These are phyloP conservation scores for Mirounga angustirostris DNA, from an alignment of 2,113 vertebrate species.

Conservation along the genomic window DNA sequence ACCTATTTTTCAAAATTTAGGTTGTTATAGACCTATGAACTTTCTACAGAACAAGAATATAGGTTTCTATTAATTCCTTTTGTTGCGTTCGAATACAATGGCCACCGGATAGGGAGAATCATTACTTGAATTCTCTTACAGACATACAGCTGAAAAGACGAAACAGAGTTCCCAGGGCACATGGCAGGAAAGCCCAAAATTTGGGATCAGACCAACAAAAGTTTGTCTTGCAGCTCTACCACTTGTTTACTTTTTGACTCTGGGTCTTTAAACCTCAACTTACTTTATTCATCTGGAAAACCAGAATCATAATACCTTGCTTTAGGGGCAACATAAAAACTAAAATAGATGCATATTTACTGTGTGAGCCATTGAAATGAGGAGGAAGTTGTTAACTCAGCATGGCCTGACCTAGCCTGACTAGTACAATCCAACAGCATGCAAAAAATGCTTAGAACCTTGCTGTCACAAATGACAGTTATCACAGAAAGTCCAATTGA, in stretches of 20 bases:
- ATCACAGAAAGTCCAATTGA: background rate
- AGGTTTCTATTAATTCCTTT: slow-evolving; percentile 31
- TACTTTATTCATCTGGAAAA: slow-evolving; percentile 27
- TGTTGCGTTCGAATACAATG: background rate
- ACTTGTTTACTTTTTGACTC: background rate
- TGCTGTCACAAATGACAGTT: background rate
- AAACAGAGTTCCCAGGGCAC: background rate
- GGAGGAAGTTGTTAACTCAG: background rate
- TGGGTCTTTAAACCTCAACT: slow-evolving; percentile 10
- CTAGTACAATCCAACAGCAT: background rate
- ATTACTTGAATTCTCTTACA: background rate
- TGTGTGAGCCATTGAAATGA: slow-evolving; percentile 25
- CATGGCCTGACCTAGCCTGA: background rate
- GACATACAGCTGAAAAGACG: background rate
- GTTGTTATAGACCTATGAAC: background rate
- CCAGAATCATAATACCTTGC: background rate
- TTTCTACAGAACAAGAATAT: slow-evolving; percentile 48
- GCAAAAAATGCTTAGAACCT: background rate
- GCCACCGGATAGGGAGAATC: background rate
- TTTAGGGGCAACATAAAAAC: background rate
- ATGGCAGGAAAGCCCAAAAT: background rate
- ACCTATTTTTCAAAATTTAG: slow-evolving; percentile 50
- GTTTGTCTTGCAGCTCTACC: background rate
- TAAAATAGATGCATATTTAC: slow-evolving; percentile 34
- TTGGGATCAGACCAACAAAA: background rate